Base-by-base conservation (phyloP, 2,797 vertebrate species). In the Sciaenops ocellatus region DNA sequence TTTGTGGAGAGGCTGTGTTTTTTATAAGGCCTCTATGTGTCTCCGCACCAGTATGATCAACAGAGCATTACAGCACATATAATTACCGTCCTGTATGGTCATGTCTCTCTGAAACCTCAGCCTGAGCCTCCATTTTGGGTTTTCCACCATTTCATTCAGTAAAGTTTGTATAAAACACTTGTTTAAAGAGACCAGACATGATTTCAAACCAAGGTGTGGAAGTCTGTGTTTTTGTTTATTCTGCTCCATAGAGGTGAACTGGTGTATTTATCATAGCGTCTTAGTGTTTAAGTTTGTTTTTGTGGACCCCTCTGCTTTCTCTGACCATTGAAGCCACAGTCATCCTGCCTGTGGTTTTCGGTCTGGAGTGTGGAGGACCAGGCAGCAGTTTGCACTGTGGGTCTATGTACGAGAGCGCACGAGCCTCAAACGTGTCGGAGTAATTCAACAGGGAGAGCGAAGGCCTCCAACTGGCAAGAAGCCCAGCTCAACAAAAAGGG, bases 101-200 rank as follows among this genome's bases (percentile, higher is more conserved):
- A 92, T 93, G 94, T 95, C 90, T 83, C 85, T 88, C 78, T 85
- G 66, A 93, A 95, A 95, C 94, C 94, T 94, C 94, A 95, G 91
- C 87, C 87, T 85, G 80, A 73, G 82, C 87, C 85, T 92, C 93
- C 90, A 91, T 90, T 91, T 93, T 90, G 92, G 89, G 82, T 91
- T 92, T 92, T 92, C 88, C 90, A 91, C 90, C 84, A 93, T 90
- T 86, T 87, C 79, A 74, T 69, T 83, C 22, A 2, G 72, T 78
- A 55, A 83, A 77, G 79, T 69, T 73, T 75, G 73, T 60, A 30
- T 78, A 64, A 77, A 83, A 70, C 15, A 44, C 55, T 44, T 38
- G 47, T 79, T 38, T 56, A 26, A 84, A 67, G 72, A 86, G 41
- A 48, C 30, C 74, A 80, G 85, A 81, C 60, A 2, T 67, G 77